Conservation (phyloP, 2,888 invertebrate species). For the Coelopa pilipes region DNA sequence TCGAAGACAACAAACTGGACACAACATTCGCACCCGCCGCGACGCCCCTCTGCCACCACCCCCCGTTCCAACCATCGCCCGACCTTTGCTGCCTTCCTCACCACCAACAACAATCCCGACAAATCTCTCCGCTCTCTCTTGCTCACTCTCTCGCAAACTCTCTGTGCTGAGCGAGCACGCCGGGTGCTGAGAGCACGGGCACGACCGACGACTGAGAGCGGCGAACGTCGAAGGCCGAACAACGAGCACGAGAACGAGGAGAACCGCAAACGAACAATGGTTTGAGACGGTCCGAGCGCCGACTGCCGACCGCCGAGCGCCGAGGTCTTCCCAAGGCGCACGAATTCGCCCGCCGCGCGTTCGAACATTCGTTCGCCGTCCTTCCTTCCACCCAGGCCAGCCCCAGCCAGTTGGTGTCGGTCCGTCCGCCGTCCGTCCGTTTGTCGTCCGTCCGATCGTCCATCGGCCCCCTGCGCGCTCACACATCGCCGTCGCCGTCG, state of each 20-base stretch:
- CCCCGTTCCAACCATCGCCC: neutral
- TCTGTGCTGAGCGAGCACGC: neutral
- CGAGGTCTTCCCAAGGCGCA: neutral
- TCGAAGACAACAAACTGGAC: conserved; percentile 10
- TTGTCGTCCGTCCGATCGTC: neutral
- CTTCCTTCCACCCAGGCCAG: no score
- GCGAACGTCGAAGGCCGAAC: neutral
- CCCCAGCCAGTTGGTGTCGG: no score
- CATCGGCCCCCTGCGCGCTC: neutral
- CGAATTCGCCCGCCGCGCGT: conserved; percentile 6
- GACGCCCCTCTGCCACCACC: neutral
- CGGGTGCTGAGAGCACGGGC: no score
- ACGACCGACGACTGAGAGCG: neutral
- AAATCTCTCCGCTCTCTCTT: neutral
- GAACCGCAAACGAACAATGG: conserved; percentile 21
- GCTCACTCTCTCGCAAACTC: neutral
- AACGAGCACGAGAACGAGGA: neutral
- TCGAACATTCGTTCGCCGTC: conserved; percentile 2
- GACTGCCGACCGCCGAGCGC: conserved; percentile 20
- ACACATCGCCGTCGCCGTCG: neutral
- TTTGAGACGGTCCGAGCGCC: conserved; percentile 25
- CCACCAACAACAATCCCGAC: neutral
- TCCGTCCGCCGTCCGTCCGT: neutral
- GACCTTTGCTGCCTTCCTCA: neutral
- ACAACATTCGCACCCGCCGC: neutral